Evolutionary conservation across 1,140 invertebrate genomes (phyloP).

Genomic region (Meteorus sp.): DNA sequence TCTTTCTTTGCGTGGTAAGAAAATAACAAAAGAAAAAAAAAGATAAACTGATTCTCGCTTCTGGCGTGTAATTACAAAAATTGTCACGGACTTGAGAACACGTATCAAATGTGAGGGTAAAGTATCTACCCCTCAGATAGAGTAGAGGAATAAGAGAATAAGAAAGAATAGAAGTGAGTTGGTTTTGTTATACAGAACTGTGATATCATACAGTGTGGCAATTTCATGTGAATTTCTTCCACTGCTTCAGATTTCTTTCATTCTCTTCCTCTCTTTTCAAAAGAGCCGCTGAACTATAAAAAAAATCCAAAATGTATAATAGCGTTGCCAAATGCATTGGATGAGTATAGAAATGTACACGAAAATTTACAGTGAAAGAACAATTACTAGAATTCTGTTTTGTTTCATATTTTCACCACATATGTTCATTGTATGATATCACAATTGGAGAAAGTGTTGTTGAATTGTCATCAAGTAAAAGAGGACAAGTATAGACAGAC

Average conservation of each 20-base stretch:
- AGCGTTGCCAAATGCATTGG: no score
- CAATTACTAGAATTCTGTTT: no score
- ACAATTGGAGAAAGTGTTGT: background rate
- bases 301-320: no score
- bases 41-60: background rate
- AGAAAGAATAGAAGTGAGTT: no score
- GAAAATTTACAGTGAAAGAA: no score
- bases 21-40: background rate
- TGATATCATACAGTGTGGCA: conserved; percentile 4
- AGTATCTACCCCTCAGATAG: no score
- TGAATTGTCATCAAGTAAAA: background rate
- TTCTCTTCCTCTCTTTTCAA: background rate
- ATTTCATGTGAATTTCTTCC: background rate
- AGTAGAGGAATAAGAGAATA: no score
- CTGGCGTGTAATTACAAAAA: conserved; percentile 18
- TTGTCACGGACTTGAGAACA: background rate
- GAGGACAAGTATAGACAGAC: background rate
- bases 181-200: no score
- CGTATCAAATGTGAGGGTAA: background rate
- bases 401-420: no score
- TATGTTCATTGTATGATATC: background rate
- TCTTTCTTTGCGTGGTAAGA: conserved; percentile 23
- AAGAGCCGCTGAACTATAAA: background rate
- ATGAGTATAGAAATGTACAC: no score
- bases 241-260: background rate